A percentile compares a stretch with the other conserved stretches of the same genome.
Evolutionary conservation across 64 coral and sea anemone species (phyloP).

Genomic region (Pocillopora verrucosa): DNA sequence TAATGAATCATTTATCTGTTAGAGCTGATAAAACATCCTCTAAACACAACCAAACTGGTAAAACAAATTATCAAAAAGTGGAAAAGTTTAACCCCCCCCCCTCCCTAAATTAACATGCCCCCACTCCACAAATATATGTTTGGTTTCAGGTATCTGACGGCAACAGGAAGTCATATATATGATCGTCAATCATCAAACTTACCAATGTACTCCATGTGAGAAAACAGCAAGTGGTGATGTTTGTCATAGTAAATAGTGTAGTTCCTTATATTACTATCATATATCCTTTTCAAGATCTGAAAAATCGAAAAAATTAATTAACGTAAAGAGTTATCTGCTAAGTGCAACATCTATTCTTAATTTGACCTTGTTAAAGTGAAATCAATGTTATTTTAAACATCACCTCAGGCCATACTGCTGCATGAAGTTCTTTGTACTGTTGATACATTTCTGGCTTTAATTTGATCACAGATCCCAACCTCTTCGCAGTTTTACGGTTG

Average conservation of each 20-base stretch:
- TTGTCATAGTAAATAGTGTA: slow-evolving; percentile 92
- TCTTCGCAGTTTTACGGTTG: slow-evolving; percentile 62
- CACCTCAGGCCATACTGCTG: slow-evolving; percentile 84
- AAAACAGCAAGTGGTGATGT: slow-evolving; percentile 72
- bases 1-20: too few species aligned
- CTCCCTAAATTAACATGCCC: too few species aligned
- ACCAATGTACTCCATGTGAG: slow-evolving; percentile 94
- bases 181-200: background rate
- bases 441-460: slow-evolving; percentile 83
- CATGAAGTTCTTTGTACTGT: slow-evolving; percentile 87
- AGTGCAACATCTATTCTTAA: too few species aligned
- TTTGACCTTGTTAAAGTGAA: background rate
- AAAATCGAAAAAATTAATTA: background rate
- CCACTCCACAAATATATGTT: background rate
- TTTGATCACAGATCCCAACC: slow-evolving; percentile 85
- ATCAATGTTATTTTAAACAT: background rate
- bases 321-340: background rate
- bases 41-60: too few species aligned
- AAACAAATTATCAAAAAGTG: too few species aligned
- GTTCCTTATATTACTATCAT: slow-evolving; percentile 86
- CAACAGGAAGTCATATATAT: too few species aligned
- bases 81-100: too few species aligned
- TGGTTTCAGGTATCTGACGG: background rate
- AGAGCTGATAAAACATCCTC: too few species aligned
- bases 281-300: slow-evolving; percentile 75